Conservation (phyloP, 2,888 invertebrate species). For the Eupithecia subfuscata region DNA sequence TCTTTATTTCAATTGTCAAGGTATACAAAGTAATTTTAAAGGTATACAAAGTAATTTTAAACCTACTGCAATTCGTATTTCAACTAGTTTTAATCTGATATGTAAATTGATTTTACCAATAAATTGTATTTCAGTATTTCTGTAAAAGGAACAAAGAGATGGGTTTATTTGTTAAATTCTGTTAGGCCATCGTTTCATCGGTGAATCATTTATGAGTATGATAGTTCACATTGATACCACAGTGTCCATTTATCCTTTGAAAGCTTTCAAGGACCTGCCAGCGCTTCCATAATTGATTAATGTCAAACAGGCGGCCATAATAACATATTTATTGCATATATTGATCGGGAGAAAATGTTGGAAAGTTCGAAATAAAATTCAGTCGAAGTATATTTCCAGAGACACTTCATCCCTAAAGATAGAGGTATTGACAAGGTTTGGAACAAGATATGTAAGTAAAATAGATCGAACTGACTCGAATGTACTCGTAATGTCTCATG, state of each 20-base stretch:
- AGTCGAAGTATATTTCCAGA: background rate
- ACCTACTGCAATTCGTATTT: too few species aligned
- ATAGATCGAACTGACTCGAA: too few species aligned
- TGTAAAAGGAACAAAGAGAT: background rate
- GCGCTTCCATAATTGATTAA: slow-evolving; percentile 3
- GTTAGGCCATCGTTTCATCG: background rate
- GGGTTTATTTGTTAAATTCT: background rate
- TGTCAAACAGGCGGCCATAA: slow-evolving; percentile 2
- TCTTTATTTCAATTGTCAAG: too few species aligned
- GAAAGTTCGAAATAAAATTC: slow-evolving; percentile 4
- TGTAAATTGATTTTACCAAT: too few species aligned
- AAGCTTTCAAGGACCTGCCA: slow-evolving; percentile 1
- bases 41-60: too few species aligned
- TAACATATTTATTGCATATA: slow-evolving; percentile 6
- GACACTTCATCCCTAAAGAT: background rate
- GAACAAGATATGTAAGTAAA: too few species aligned
- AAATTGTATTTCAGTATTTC: too few species aligned
- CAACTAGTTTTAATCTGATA: too few species aligned
- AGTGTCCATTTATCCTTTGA: background rate
- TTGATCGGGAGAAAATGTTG: background rate
- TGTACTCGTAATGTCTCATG: too few species aligned
- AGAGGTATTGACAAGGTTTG: background rate
- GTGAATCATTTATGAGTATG: background rate
- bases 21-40: too few species aligned
- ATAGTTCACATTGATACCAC: background rate